Percentiles rank a stretch among this genome's conserved stretches.
Evolutionary conservation across 1,140 invertebrate genomes (phyloP).

Genomic region (Neodiprion fabricii): DNA sequence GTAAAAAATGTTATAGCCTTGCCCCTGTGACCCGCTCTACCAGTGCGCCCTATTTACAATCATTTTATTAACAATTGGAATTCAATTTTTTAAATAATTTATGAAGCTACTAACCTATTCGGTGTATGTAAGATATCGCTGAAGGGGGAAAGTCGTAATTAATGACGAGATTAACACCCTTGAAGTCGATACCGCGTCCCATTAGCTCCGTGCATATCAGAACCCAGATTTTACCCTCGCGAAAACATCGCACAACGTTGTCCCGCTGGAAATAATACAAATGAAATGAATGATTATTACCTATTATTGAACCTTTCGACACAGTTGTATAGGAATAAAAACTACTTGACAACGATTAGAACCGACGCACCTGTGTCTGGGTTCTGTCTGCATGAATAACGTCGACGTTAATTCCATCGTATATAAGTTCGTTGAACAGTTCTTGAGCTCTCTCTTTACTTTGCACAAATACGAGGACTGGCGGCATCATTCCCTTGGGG

Average conservation of each 20-base stretch:
- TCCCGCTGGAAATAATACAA: conserved; percentile 72
- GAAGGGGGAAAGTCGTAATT: conserved; percentile 97
- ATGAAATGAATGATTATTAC: conserved; percentile 17
- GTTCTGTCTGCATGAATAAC: conserved; percentile 93
- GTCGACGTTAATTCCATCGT: conserved; percentile 92
- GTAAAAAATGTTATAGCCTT: conserved; percentile 96
- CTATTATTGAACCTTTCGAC: too few species aligned
- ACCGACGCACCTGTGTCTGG: conserved; percentile 74
- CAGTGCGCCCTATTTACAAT: conserved; percentile 81
- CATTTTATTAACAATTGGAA: background rate
- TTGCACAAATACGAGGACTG: conserved; percentile 90
- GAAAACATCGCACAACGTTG: conserved; percentile 87
- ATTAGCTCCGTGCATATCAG: conserved; percentile 97
- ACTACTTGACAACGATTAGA: conserved; percentile 10
- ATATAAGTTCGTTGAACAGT: conserved; percentile 89
- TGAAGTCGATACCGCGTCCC: conserved; percentile 97
- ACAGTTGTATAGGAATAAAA: conserved; percentile 3
- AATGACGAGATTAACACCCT: conserved; percentile 94
- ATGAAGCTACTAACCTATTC: conserved; percentile 70
- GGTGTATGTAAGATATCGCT: conserved; percentile 93
- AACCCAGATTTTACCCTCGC: conserved; percentile 93
- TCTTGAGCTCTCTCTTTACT: conserved; percentile 92
- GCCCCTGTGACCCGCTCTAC: conserved; percentile 87
- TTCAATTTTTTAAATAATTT: conserved; percentile 17
- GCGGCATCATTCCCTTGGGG: conserved; percentile 83